Evolutionary conservation across 2,113 vertebrate species (phyloP), one percentile per base, ranked within the genome.

Genomic region (Amblyornis subalaris): DNA sequence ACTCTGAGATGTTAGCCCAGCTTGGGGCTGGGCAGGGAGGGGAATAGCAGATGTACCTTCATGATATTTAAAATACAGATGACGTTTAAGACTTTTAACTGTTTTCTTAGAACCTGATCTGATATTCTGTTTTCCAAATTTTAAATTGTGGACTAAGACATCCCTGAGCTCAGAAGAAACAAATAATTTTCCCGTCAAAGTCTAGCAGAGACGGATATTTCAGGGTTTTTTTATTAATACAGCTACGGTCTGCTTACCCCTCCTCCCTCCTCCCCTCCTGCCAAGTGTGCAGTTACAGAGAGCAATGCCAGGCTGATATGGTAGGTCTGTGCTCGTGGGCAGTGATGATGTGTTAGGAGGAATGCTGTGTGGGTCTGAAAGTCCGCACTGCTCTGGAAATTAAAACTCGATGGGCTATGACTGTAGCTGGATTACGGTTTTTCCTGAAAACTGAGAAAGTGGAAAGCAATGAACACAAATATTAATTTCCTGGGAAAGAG

Each of bases 251-350:
- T 73, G 8, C 17, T 17, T 13, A 73, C 10, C 26, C 8, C 25
- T 57, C 17, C 36, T 64, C 33, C 26, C 51, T 73, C 18, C 47
- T 74, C 16, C 58, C 7, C 28, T 71, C 28, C 53, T 67, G 48
- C 53, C 18, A 45, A 75, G 15, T 8, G 35, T 65, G 66, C 42
- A 31, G 44, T 18, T 48, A 16, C 18, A 54, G 82, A 42, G 12
- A 55, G 26, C 0, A 0, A 62, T 50, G 33, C 29, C 38, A 65
- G 58, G 48, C 58, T 69, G 58, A 55, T 64, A 53, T 0, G 1
- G 26, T 20, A 61, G 42, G 11, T 79, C 47, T 66, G 25, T 51
- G 70, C 21, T 83, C 33, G 35, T 0, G 1, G n/a, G 24, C 64
- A 67, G 50, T 12, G 33, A 48, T 1, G 4, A 47, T 54, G 45